Conservation (phyloP, 2,888 invertebrate genomes). For the Amiota minor region DNA sequence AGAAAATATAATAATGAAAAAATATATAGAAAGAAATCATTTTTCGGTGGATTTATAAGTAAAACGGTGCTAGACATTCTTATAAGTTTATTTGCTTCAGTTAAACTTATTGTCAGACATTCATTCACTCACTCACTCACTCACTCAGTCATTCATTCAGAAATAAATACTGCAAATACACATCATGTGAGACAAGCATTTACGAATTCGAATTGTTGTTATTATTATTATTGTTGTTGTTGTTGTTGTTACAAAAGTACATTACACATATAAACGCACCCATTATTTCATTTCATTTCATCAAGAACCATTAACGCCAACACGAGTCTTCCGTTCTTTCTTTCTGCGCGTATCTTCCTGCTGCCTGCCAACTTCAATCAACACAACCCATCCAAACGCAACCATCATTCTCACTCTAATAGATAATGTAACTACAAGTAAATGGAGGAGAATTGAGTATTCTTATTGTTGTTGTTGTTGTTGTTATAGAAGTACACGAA, state of each 20-base stretch:
- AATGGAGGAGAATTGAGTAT: no score
- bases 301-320: slow-evolving; percentile 70
- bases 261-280: slow-evolving; percentile 70
- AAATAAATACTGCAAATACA: slow-evolving; percentile 44
- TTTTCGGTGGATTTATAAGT: no score
- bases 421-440: no score
- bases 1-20: slow-evolving; percentile 63
- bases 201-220: slow-evolving; percentile 46
- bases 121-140: slow-evolving; percentile 51
- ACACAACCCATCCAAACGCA: no score
- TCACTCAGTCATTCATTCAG: slow-evolving; percentile 58
- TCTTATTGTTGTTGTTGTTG: background rate
- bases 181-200: background rate
- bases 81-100: background rate
- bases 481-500: slow-evolving; percentile 19
- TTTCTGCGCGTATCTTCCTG: background rate
- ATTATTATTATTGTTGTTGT: slow-evolving; percentile 37
- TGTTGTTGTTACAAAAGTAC: slow-evolving; percentile 65
- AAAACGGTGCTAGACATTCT: background rate
- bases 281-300: slow-evolving; percentile 70
- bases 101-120: slow-evolving; percentile 37
- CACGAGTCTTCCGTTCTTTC: slow-evolving; percentile 50
- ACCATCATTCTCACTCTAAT: background rate
- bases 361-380: background rate
- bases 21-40: slow-evolving; percentile 8